These are phyloP conservation scores for Sinocyclocheilus grahami DNA, from an alignment of 2,113 vertebrate species.

Conservation along the genomic window DNA sequence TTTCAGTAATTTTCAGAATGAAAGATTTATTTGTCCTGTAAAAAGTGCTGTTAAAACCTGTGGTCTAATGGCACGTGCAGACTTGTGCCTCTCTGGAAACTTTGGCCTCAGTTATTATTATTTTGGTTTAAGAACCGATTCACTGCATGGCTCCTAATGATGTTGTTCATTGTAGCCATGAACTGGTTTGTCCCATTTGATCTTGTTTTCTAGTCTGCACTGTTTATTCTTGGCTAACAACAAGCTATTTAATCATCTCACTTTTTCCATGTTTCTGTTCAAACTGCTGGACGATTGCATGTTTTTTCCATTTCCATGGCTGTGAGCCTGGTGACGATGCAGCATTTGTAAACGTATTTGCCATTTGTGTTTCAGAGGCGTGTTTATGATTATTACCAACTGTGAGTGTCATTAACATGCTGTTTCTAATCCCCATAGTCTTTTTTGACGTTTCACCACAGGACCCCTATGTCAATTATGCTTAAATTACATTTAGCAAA, in stretches of 20 bases:
- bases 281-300: not conserved
- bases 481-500: not conserved
- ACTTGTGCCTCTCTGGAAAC: slow-evolving; percentile 29
- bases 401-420: not conserved
- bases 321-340: not conserved
- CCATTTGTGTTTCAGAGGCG: not conserved
- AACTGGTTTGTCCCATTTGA: not conserved
- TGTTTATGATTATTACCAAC: not conserved
- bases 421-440: not conserved
- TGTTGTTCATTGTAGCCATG: not conserved
- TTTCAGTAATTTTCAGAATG: not conserved
- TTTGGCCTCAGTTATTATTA: not conserved
- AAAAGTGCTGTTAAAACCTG: slow-evolving; percentile 17
- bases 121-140: slow-evolving; percentile 9
- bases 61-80: slow-evolving; percentile 18
- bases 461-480: not conserved
- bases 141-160: not conserved
- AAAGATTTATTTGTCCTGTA: slow-evolving; percentile 29
- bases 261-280: not conserved
- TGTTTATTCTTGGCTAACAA: not conserved
- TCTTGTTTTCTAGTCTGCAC: not conserved
- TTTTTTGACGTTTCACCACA: not conserved
- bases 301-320: not conserved
- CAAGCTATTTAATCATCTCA: not conserved
- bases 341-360: not conserved